Base-by-base conservation (phyloP, 1,140 invertebrate species). In the Drosophila ambigua region DNA sequence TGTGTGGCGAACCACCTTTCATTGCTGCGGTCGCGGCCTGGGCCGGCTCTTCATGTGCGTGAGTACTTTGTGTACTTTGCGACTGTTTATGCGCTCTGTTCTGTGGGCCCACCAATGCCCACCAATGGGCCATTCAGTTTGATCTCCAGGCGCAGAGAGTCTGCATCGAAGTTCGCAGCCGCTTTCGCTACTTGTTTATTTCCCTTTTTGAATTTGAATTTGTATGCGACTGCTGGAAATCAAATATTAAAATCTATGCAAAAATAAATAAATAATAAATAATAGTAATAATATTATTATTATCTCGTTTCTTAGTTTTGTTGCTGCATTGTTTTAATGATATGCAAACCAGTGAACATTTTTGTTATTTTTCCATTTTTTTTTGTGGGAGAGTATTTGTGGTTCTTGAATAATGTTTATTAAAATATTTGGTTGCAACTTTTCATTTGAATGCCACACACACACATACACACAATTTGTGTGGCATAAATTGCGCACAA, bases 1-100 rank as follows among this genome's bases (percentile, higher is more conserved):
- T 66, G 51, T 71, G 77, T 63, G 77, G 77, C 71, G 61, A 74
- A 75, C 77, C 77, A 74, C 45, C 71, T 75, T 75, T 80, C 75
- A 80, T 55, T 74, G 77, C 71, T 80, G 77, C 60, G 77, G 77
- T 80, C 62, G 51, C 53, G 57, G 69, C 35, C 51, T 45, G 23
- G 16, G 4, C 35, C 1, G 35, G 57, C 50, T 61, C 69, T 72
- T 67, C 59, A 67, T 61, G 23, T 58, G 23, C 5, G 28, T 48
- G 23, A 28, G 63, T 16, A 35, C 26, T 58, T 15, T 31, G 5
- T 24, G 71, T 45, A 60, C 48, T 31, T 48, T 44, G 15, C 15
- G 16, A 16, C 15, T 49, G 57, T 7, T 16, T 28, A 20, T n/a
- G 46, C 16, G 11, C 5, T 15, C 43, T 44, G 15, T 26, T 41